Percentiles rank a stretch among this genome's conserved stretches.
phyloP scores from a whole-genome alignment of 2,113 vertebrate species.

The Thamnaconus septentrionalis region DNA sequence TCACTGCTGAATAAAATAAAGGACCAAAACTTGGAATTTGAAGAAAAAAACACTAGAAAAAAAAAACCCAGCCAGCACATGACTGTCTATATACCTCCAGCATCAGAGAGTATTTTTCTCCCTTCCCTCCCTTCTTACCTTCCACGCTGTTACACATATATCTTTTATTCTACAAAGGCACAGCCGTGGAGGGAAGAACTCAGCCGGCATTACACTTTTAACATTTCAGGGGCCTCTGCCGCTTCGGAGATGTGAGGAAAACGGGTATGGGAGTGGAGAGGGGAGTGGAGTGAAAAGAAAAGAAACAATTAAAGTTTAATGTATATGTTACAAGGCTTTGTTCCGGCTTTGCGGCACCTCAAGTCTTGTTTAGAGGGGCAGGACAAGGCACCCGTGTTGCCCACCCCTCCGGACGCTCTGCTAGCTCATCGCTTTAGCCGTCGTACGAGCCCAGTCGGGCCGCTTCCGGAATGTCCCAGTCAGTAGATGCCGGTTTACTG shows the following conservation, averaged over 20 bases:
- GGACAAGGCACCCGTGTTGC: slow-evolving; percentile 72
- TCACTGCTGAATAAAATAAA: slow-evolving; percentile 99
- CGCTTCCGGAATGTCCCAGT: slow-evolving; percentile 76
- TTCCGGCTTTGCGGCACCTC: slow-evolving; percentile 82
- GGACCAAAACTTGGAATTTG: slow-evolving; percentile 99
- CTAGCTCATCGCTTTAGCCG: slow-evolving; percentile 78
- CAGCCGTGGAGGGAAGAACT: slow-evolving; percentile 80
- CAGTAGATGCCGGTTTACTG: slow-evolving; percentile 31
- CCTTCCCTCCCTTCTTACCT: not conserved
- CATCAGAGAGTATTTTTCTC: slow-evolving; percentile 86
- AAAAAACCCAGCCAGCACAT: too few relatives aligned
- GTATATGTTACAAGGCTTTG: slow-evolving; percentile 87
- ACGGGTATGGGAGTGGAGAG: slow-evolving; percentile 19
- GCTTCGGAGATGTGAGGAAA: slow-evolving; percentile 70
- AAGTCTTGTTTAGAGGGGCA: slow-evolving; percentile 83
- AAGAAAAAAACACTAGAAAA: slow-evolving; percentile 68
- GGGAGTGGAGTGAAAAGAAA: slow-evolving; percentile 43
- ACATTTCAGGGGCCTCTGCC: slow-evolving; percentile 78
- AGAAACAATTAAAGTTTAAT: slow-evolving; percentile 92
- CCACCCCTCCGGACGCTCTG: slow-evolving; percentile 77
- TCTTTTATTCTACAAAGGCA: slow-evolving; percentile 88
- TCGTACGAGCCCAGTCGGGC: slow-evolving; percentile 75
- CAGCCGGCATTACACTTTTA: slow-evolving; percentile 87
- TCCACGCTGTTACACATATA: slow-evolving; percentile 66
- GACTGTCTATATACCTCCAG: slow-evolving; percentile 94